Evolutionary conservation across 2,888 invertebrate genomes (phyloP).

Genomic region (Clitarchus hookeri): DNA sequence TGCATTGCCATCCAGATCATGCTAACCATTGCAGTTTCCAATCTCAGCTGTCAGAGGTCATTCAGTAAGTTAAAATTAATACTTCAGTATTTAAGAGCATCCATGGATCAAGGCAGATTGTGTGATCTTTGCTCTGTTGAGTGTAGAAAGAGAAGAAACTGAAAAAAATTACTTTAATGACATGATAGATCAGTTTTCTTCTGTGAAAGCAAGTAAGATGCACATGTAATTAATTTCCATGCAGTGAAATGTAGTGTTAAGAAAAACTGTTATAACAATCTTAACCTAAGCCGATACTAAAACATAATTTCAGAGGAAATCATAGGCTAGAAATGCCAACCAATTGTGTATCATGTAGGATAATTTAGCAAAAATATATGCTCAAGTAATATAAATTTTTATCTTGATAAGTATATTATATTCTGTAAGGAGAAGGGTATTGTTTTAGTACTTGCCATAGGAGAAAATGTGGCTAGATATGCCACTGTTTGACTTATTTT

Average conservation of each 20-base stretch:
- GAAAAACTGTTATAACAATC: too few species aligned
- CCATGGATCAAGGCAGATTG: not conserved
- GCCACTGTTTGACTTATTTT: too few species aligned
- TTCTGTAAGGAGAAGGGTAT: too few species aligned
- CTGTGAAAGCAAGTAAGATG: not conserved
- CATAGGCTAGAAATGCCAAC: too few species aligned
- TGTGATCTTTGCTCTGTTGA: constrained; percentile 19
- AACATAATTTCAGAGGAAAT: too few species aligned
- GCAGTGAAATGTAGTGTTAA: not conserved
- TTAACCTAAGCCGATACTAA: too few species aligned
- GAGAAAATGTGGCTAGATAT: too few species aligned
- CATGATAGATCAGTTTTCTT: not conserved
- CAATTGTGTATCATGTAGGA: too few species aligned
- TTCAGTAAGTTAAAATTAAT: not conserved
- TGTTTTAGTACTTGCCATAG: too few species aligned
- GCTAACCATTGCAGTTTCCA: not conserved
- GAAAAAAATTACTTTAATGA: not conserved
- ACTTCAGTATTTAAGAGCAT: not conserved
- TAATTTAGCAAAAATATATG: too few species aligned
- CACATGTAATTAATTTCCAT: not conserved
- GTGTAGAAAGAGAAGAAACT: not conserved
- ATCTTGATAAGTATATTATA: too few species aligned
- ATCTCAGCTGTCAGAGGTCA: not conserved
- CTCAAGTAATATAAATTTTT: too few species aligned
- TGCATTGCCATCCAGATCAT: not conserved